A percentile compares a stretch with the other conserved stretches of the same genome.
Evolutionary conservation across 2,797 vertebrate genomes (phyloP).

Genomic region (Hemibagrus guttatus): DNA sequence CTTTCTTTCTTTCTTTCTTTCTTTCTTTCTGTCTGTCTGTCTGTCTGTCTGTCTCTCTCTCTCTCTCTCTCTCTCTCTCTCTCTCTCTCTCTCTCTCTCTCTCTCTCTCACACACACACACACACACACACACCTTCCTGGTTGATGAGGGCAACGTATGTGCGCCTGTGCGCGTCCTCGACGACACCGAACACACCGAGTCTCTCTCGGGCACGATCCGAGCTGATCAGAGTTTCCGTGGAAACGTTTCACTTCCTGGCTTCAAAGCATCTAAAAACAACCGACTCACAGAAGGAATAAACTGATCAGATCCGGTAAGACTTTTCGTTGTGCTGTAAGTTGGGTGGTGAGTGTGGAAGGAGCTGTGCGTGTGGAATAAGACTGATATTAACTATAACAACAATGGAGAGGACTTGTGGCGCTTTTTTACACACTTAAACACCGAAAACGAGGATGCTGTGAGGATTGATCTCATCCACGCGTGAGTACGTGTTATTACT

Average conservation of each 20-base stretch:
- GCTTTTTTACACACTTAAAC: background rate
- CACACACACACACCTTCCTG: constrained; percentile 13
- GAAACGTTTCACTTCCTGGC: background rate
- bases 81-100: background rate
- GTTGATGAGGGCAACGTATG: constrained; percentile 23
- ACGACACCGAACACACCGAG: background rate
- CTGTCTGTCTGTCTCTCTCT: too few relatives aligned
- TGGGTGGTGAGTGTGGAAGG: background rate
- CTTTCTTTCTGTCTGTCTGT: too few relatives aligned
- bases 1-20: too few relatives aligned
- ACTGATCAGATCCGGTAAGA: background rate
- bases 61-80: too few relatives aligned
- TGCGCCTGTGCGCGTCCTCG: background rate
- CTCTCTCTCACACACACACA: constrained; percentile 5
- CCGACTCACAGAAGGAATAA: too few relatives aligned
- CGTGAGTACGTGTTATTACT: constrained; percentile 11
- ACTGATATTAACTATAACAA: too few relatives aligned
- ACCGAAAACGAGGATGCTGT: background rate
- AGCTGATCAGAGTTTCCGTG: background rate
- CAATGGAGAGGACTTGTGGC: background rate
- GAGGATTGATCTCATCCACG: background rate
- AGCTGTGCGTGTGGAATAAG: background rate
- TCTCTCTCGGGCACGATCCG: background rate
- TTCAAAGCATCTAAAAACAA: background rate
- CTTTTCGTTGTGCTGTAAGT: background rate